Evolutionary conservation across 2,888 invertebrate genomes (phyloP).

Genomic region (Axea sp.): DNA sequence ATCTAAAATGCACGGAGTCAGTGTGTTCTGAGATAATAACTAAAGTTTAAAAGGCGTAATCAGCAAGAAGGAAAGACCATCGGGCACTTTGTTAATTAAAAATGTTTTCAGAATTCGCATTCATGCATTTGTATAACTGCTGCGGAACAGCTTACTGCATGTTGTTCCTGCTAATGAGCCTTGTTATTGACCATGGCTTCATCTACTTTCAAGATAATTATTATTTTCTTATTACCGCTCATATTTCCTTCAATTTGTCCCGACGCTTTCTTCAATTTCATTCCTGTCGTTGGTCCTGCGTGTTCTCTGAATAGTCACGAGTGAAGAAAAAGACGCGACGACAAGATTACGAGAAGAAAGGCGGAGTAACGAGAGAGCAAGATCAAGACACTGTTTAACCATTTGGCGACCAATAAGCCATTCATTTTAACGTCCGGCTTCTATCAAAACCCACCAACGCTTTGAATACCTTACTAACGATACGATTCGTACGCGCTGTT

Average conservation of each 20-base stretch:
- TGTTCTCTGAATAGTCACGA: slow-evolving; percentile 19
- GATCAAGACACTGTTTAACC: slow-evolving; percentile 48
- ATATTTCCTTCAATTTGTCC: too few relatives aligned
- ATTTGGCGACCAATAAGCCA: slow-evolving; percentile 61
- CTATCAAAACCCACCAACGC: slow-evolving; percentile 62
- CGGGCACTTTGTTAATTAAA: slow-evolving; percentile 42
- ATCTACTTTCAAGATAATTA: slow-evolving; percentile 16
- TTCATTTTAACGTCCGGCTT: slow-evolving; percentile 44
- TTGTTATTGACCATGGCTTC: slow-evolving; percentile 20
- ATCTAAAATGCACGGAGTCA: too few relatives aligned
- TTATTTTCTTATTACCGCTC: slow-evolving; percentile 11
- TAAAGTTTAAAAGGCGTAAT: slow-evolving; percentile 20
- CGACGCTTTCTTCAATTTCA: too few relatives aligned
- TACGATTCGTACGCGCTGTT: slow-evolving; percentile 61
- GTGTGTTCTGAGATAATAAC: slow-evolving; percentile 17
- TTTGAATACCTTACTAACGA: slow-evolving; percentile 65
- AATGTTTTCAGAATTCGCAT: slow-evolving; percentile 20
- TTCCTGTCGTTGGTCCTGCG: too few relatives aligned
- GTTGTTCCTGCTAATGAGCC: slow-evolving; percentile 10
- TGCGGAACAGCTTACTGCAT: slow-evolving; percentile 2
- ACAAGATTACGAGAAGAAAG: slow-evolving; percentile 27
- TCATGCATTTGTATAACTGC: slow-evolving; percentile 12
- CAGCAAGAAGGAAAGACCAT: slow-evolving; percentile 18
- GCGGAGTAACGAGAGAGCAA: slow-evolving; percentile 27
- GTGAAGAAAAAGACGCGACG: slow-evolving; percentile 32